Conservation (phyloP, 2,888 invertebrate species). For the Drosophila rubida region DNA sequence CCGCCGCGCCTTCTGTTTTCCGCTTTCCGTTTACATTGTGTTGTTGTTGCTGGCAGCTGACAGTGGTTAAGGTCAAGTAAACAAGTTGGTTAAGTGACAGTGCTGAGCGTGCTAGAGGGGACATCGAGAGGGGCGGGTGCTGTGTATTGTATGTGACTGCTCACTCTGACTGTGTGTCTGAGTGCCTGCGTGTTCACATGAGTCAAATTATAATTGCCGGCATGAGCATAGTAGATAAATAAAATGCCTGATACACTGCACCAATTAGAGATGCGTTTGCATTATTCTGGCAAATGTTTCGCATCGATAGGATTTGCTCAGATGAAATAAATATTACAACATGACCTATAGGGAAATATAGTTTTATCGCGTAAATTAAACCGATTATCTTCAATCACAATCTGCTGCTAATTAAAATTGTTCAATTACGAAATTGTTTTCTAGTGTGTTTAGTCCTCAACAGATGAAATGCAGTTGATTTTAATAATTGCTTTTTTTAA, state of each 20-base stretch:
- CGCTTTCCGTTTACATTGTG: not conserved
- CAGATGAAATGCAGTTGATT: too few species aligned
- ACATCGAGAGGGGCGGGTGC: not conserved
- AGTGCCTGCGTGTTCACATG: slow-evolving; percentile 44
- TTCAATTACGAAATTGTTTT: too few species aligned
- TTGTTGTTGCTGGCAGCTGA: slow-evolving; percentile 37
- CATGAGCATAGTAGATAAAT: slow-evolving; percentile 29
- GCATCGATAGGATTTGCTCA: not conserved
- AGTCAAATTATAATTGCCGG: slow-evolving; percentile 43
- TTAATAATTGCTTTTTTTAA: too few species aligned
- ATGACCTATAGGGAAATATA: too few species aligned
- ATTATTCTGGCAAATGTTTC: not conserved
- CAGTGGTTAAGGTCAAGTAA: slow-evolving; percentile 69
- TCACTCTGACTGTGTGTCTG: slow-evolving; percentile 1
- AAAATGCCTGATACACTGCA: slow-evolving; percentile 27
- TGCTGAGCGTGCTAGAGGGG: not conserved
- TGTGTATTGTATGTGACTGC: not conserved
- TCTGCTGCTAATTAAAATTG: too few species aligned
- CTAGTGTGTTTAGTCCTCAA: too few species aligned
- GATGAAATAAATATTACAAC: not conserved
- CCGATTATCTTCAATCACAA: too few species aligned
- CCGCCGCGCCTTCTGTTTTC: slow-evolving; percentile 1
- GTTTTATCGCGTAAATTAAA: too few species aligned
- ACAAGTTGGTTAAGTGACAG: slow-evolving; percentile 29
- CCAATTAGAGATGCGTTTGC: not conserved